Base-by-base conservation (phyloP, 2,888 invertebrate genomes). In the Capitulum mitella region DNA sequence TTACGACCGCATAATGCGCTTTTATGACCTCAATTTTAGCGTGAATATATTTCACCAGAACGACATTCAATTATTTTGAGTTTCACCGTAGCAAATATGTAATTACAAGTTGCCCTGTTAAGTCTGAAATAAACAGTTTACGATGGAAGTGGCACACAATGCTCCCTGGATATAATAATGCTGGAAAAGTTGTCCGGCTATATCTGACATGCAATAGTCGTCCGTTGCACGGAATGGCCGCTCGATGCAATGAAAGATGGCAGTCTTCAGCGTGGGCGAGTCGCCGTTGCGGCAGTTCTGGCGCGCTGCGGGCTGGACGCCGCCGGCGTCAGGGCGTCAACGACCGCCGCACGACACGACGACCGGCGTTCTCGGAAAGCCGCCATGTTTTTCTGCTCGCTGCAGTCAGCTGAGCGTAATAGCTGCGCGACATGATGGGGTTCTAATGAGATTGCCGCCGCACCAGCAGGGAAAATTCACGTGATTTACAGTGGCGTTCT, bases 1-100 rank as follows among this genome's bases (percentile, higher is more conserved):
- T 70, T 70, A 70, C 70, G 70, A 70, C 70, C 37, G 26, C 70
- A 70, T 70, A 70, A 70, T 70, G 70, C 70, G 19, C 29, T 22
- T 70, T 70, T 70, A 70, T 40, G 37, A 34, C 70, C 40, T 70
- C 70, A 70, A 70, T 70, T 70, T 26, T 40, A 37, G 40, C 70
- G 70, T 70, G 40, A 70, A 70, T 70, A 70, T 70, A 70, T 70
- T 70, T 70, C 70, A 70, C 70, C 70, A 70, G 70, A 70, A 70
- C 40, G 70, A 70, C 70, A 70, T 70, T 70, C 70, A 70, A 70
- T 70, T 70, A 70, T 70, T 70, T 37, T 40, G 70, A 70, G 26
- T 70, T 70, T 70, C 70, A 70, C 70, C 70, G 70, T 70, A 70
- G 26, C 70, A 70, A 70, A 70, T 70, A 70, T 70, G 70, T 70